Conservation (phyloP, 1,140 invertebrate genomes). For the Microvelia longipes region DNA sequence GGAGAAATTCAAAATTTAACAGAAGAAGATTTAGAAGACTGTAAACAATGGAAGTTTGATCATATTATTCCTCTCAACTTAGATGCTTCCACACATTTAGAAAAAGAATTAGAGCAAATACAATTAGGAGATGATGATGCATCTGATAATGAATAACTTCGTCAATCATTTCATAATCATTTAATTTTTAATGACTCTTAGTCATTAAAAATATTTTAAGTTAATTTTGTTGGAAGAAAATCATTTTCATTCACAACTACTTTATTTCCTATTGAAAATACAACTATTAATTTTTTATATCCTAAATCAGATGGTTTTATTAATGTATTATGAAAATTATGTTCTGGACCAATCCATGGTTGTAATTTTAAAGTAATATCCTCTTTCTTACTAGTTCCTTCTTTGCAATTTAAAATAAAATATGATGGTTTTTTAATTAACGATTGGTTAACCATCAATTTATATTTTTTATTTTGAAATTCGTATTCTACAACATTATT, state of each 20-base stretch:
- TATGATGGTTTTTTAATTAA: neutral
- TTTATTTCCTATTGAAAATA: neutral
- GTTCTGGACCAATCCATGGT: neutral
- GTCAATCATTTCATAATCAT: neutral
- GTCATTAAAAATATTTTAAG: neutral
- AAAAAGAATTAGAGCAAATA: neutral
- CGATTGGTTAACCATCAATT: neutral
- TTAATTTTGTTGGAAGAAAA: neutral
- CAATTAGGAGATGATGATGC: neutral
- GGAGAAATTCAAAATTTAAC: neutral
- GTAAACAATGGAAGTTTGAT: neutral
- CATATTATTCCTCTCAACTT: neutral
- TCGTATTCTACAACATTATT: neutral
- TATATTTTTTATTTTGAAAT: neutral
- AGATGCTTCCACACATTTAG: neutral
- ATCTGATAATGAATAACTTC: neutral
- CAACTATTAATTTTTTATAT: neutral
- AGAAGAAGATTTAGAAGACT: neutral
- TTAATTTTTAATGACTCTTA: neutral
- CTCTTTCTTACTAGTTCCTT: neutral
- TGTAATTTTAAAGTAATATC: neutral
- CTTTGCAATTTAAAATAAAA: neutral
- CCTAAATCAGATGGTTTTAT: neutral
- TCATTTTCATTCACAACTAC: neutral
- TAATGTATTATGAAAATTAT: neutral